phyloP scores from a whole-genome alignment of 2,797 vertebrate genomes.

The Xenopus petersii region DNA sequence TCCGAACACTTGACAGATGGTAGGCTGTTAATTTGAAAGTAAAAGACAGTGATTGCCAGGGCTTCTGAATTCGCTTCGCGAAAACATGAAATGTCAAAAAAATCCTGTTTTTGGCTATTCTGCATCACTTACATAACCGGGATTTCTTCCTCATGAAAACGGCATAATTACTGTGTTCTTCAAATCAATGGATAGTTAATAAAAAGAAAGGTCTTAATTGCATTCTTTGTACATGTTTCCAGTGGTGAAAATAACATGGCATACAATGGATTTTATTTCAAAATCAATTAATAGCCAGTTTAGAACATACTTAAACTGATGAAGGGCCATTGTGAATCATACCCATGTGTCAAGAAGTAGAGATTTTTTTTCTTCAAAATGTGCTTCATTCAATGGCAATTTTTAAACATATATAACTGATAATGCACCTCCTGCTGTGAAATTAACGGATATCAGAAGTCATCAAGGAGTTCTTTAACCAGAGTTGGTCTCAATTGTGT shows the following conservation, averaged over 20 bases:
- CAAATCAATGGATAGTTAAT: background rate
- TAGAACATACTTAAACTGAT: too few relatives aligned
- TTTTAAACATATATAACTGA: too few relatives aligned
- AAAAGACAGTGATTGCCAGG: constrained; percentile 68
- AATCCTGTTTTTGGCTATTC: constrained; percentile 53
- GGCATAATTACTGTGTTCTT: background rate
- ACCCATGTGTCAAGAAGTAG: too few relatives aligned
- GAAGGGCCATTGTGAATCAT: too few relatives aligned
- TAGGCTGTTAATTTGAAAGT: constrained; percentile 73
- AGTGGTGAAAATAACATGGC: too few relatives aligned
- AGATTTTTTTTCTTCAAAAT: too few relatives aligned
- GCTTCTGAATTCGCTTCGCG: constrained; percentile 18
- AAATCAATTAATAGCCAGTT: too few relatives aligned
- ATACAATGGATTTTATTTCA: background rate
- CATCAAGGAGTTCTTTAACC: too few relatives aligned
- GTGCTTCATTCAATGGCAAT: too few relatives aligned
- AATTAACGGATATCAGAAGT: too few relatives aligned
- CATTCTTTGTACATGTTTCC: background rate
- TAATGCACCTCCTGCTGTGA: too few relatives aligned
- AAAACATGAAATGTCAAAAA: constrained; percentile 73
- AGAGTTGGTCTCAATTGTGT: too few relatives aligned
- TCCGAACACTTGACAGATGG: constrained; percentile 75
- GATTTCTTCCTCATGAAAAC: constrained; percentile 1
- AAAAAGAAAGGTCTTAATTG: background rate
- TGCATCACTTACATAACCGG: constrained; percentile 63